Conservation (phyloP, 1,140 invertebrate genomes). For the Acromyrmex charruanus region DNA sequence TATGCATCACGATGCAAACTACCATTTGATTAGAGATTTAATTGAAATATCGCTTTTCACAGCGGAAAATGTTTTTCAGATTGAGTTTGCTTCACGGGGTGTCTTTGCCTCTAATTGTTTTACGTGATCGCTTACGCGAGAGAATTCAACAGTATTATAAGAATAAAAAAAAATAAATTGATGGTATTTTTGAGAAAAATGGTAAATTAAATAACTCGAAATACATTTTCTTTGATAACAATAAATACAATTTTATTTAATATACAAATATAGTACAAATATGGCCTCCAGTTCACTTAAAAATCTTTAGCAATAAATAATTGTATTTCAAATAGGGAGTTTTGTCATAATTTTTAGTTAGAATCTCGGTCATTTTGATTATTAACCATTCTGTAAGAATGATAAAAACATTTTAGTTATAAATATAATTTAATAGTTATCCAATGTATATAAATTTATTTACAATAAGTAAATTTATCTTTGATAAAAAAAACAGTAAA, state of each 20-base stretch:
- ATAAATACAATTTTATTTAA: constrained; percentile 1
- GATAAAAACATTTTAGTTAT: constrained; percentile 6
- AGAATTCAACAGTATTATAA: not conserved
- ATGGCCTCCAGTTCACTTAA: not conserved
- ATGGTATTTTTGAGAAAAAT: not conserved
- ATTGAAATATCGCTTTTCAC: constrained; percentile 56
- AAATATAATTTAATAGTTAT: not conserved
- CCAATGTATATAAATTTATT: not conserved
- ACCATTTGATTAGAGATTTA: constrained; percentile 58
- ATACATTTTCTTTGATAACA: not conserved
- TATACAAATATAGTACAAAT: not conserved
- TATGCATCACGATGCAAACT: constrained; percentile 27
- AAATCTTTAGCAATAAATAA: not conserved
- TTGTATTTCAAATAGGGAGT: not conserved
- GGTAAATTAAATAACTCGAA: constrained; percentile 19
- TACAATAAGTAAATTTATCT: constrained; percentile 1
- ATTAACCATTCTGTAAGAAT: constrained; percentile 32
- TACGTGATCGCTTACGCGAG: constrained; percentile 42
- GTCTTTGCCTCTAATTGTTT: constrained; percentile 56
- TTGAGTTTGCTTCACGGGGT: constrained; percentile 24
- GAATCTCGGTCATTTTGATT: not conserved
- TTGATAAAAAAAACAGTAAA: not conserved
- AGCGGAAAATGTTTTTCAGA: constrained; percentile 46
- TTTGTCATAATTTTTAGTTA: not conserved
- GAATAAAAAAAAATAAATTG: constrained; percentile 31